Conservation (phyloP, 2,888 invertebrate species). For the Pyralis farinalis region DNA sequence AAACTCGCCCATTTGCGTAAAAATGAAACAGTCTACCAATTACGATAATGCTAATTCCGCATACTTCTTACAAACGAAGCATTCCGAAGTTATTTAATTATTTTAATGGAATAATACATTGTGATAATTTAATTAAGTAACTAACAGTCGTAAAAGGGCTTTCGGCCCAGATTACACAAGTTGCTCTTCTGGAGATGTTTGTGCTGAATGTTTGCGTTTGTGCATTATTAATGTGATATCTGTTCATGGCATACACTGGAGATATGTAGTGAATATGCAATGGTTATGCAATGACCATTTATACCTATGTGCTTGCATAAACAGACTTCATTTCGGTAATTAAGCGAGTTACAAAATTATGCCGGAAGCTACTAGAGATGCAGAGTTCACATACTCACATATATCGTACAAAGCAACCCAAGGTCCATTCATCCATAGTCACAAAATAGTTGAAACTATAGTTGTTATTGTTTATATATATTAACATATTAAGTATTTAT, state of each 20-base stretch:
- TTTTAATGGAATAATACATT: constrained; percentile 52
- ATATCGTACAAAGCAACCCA: too few relatives aligned
- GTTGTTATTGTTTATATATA: too few relatives aligned
- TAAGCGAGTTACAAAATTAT: too few relatives aligned
- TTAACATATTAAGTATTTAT: too few relatives aligned
- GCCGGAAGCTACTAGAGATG: too few relatives aligned
- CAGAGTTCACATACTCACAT: too few relatives aligned
- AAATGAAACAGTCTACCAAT: constrained; percentile 24
- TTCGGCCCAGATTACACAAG: constrained; percentile 27
- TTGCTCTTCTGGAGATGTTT: constrained; percentile 15
- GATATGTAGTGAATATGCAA: constrained; percentile 3
- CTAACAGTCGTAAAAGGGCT: constrained; percentile 41
- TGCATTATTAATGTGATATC: constrained; percentile 14
- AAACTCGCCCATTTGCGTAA: constrained; percentile 10
- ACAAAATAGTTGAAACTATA: too few relatives aligned
- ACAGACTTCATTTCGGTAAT: too few relatives aligned
- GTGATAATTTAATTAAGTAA: constrained; percentile 52
- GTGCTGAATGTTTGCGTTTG: constrained; percentile 22
- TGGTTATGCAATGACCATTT: constrained; percentile 21
- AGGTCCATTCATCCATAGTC: too few relatives aligned
- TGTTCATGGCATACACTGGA: constrained; percentile 8
- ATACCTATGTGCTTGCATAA: constrained; percentile 12
- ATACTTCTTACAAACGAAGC: constrained; percentile 22
- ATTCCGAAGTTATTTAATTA: constrained; percentile 48
- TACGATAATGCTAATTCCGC: constrained; percentile 21